Conservation (phyloP, 2,113 vertebrate species). For the Harpagus bidentatus region DNA sequence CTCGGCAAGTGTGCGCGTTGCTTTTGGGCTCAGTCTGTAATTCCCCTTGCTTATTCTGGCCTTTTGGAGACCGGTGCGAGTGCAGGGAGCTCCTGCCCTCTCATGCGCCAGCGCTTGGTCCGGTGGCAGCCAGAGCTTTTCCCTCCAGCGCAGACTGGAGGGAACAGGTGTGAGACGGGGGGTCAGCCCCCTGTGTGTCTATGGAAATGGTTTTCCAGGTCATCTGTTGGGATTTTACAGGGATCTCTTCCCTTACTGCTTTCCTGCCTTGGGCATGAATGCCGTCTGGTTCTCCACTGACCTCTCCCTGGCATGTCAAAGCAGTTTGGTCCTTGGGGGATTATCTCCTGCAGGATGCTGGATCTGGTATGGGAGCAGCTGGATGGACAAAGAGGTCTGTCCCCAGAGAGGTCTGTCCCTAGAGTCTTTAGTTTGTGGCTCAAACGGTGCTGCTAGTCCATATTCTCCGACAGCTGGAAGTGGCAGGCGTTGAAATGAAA, state of each 20-base stretch:
- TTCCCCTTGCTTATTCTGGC: not conserved
- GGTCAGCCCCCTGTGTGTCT: not conserved
- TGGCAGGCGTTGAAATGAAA: not conserved
- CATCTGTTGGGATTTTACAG: not conserved
- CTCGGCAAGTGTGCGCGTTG: not conserved
- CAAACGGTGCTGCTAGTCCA: not conserved
- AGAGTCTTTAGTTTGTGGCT: not conserved
- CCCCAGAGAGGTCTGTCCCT: not conserved
- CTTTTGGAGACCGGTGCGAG: not conserved
- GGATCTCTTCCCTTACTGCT: not conserved
- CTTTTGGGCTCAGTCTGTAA: not conserved
- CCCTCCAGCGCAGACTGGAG: not conserved
- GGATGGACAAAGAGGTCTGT: not conserved
- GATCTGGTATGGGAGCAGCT: not conserved
- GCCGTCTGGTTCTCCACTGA: not conserved
- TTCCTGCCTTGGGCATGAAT: not conserved
- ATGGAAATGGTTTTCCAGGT: not conserved
- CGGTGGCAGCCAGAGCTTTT: not conserved
- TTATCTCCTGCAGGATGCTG: not conserved
- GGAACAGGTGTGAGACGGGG: not conserved
- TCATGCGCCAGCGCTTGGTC: rapidly evolving
- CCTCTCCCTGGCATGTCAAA: not conserved
- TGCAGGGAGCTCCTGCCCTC: not conserved
- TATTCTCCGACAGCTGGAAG: not conserved
- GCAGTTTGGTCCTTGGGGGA: not conserved